Evolutionary conservation across 2,888 invertebrate genomes (phyloP).

Genomic region (Brachyopa scutellaris): DNA sequence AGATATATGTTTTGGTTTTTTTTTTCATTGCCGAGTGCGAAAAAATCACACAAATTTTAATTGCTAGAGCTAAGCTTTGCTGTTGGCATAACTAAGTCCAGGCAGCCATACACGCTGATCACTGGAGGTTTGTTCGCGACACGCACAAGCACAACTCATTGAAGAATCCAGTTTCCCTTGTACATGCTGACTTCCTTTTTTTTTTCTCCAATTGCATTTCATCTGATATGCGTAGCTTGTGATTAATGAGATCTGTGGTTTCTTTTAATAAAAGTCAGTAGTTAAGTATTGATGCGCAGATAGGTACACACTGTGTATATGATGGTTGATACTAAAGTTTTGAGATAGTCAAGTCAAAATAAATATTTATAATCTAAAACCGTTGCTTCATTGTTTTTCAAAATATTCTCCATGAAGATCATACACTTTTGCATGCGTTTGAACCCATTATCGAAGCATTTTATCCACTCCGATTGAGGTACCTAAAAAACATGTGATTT

Average conservation of each 20-base stretch:
- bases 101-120: not conserved
- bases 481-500: too few species aligned
- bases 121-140: too few species aligned
- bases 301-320: too few species aligned
- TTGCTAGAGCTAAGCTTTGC: slow-evolving; percentile 50
- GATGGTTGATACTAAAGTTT: too few species aligned
- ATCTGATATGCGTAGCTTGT: not conserved
- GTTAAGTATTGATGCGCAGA: not conserved
- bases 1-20: slow-evolving; percentile 30
- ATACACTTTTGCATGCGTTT: too few species aligned
- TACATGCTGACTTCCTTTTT: slow-evolving; percentile 18
- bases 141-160: slow-evolving; percentile 40
- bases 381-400: too few species aligned
- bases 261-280: too few species aligned
- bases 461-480: too few species aligned
- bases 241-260: not conserved
- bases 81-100: slow-evolving; percentile 33
- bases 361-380: too few species aligned
- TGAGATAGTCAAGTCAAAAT: too few species aligned
- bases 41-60: slow-evolving; percentile 57
- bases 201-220: not conserved
- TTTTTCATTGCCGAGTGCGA: slow-evolving; percentile 25
- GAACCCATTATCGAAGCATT: too few species aligned
- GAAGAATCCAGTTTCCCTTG: slow-evolving; percentile 57
- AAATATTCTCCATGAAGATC: too few species aligned